Percentiles rank a stretch among this genome's conserved stretches.
These are phyloP conservation scores for Gastrophryne carolinensis DNA, from an alignment of 2,797 vertebrate genomes.

Conservation along the genomic window DNA sequence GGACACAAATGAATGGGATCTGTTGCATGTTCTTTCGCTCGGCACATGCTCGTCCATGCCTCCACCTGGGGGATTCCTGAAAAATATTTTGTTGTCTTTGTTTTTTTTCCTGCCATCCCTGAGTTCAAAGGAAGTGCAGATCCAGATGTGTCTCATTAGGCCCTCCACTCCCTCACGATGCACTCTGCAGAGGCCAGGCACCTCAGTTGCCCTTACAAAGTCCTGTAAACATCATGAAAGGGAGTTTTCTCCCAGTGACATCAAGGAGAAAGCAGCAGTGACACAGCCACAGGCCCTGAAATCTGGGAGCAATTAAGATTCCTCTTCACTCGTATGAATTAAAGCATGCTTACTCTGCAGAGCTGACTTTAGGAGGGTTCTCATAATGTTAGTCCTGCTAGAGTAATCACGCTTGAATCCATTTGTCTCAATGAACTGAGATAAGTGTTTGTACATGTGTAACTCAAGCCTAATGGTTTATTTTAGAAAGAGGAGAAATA, in stretches of 20 bases:
- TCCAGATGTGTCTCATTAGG: constrained; percentile 42
- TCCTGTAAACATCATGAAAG: constrained; percentile 37
- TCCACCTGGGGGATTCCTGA: constrained; percentile 19
- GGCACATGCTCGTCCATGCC: neutral
- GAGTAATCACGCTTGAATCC: neutral
- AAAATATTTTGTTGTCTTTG: constrained; percentile 26
- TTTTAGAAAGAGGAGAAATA: neutral
- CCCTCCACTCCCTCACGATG: constrained; percentile 11
- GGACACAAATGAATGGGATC: neutral
- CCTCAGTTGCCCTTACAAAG: constrained; percentile 23
- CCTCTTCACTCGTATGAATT: neutral
- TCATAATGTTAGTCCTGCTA: constrained; percentile 7
- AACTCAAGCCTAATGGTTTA: neutral
- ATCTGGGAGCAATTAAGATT: constrained; percentile 31
- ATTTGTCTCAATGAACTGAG: neutral
- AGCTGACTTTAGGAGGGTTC: no score
- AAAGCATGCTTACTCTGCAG: no score
- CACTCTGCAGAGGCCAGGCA: constrained; percentile 1
- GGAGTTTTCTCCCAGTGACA: constrained; percentile 11
- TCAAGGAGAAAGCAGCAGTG: neutral
- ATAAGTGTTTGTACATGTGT: neutral
- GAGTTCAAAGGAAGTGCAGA: constrained; percentile 44
- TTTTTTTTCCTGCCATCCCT: neutral
- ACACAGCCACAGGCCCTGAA: neutral
- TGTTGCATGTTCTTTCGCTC: neutral